Evolutionary conservation across 53 echinoderm and acorn worm genomes (phyloP), one percentile per base, ranked within the genome.

Genomic region (Hippasteria phrygiana): DNA sequence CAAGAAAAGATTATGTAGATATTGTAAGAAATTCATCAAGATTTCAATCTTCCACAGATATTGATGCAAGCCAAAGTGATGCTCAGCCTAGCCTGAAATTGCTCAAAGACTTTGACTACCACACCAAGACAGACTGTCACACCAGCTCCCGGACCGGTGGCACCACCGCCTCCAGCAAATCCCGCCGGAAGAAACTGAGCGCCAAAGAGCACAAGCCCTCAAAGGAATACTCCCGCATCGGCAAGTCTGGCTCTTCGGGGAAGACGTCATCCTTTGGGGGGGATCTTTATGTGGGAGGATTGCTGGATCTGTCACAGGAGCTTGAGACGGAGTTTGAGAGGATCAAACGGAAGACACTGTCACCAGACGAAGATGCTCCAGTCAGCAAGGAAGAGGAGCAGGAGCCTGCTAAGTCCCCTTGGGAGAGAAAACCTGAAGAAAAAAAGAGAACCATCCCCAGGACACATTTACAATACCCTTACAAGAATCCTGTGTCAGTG

Each of bases 321-420:
- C 56, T 92, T 75, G 92, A 95, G 41, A 88, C 91, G 1, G 95
- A 95, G 78, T 90, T 92, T 87, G 95, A 95, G 71, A 86, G 95
- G 40, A 95, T 95, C 77, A 88, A 89, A 42, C 77, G 88, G 40
- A 88, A 92, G 67, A 92, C 75, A 5, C 65, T 83, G 20, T 75
- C 75, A n/a, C 83, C 83, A 39, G 90, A 90, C 16, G 90, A 90
- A 56, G 76, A 90, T 39, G 5, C 11, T 17, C 67, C 45, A 31
- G 20, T 4, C 13, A 4, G 24, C 71, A 51, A 69, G 35, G 55
- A n/a, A 10, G 90, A 70, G 1, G 85, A 85, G 20, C 29, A 64
- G 39, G 70, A 48, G 37, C 71, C 43, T 4, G 46, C 38, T 16
- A 85, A 85, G 51, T 46, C 70, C 1, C 85, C 85, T 2, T 85